These are phyloP conservation scores for Chrysopa pallens DNA, from an alignment of 1,140 invertebrate species.

Conservation along the genomic window DNA sequence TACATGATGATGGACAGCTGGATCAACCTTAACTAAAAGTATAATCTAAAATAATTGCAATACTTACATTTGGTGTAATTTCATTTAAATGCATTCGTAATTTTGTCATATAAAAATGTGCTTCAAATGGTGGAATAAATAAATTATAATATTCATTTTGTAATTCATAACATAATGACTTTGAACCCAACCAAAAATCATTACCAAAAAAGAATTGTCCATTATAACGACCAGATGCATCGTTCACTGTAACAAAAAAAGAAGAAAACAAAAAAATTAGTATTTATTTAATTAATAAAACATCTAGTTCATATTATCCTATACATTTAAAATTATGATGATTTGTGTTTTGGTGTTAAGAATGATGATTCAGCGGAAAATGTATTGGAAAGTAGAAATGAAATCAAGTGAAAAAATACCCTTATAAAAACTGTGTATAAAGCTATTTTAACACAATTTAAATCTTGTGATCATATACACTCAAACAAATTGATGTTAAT, in stretches of 20 bases:
- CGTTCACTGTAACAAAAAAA: slow-evolving; percentile 42
- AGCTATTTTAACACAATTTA: too few relatives aligned
- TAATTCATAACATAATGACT: slow-evolving; percentile 39
- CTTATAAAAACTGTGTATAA: too few relatives aligned
- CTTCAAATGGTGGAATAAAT: slow-evolving; percentile 35
- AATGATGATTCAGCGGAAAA: neutral
- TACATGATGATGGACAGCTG: too few relatives aligned
- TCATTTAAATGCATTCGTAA: slow-evolving; percentile 39
- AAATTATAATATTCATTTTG: slow-evolving; percentile 25
- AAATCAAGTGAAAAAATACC: too few relatives aligned
- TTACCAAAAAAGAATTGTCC: slow-evolving; percentile 65
- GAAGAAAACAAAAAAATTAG: slow-evolving; percentile 6
- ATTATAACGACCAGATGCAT: slow-evolving; percentile 64
- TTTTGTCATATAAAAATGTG: slow-evolving; percentile 43
- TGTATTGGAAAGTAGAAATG: neutral
- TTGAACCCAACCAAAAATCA: slow-evolving; percentile 64
- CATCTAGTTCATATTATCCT: neutral
- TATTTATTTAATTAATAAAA: slow-evolving; percentile 1
- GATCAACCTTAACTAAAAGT: too few relatives aligned
- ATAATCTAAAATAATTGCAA: too few relatives aligned
- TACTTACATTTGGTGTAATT: slow-evolving; percentile 39
- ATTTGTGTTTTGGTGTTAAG: neutral
- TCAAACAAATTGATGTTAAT: too few relatives aligned
- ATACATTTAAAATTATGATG: neutral
- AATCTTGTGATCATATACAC: too few relatives aligned